Base-by-base conservation (phyloP, 2,888 invertebrate genomes). In the Malthinus seriepunctatus region DNA sequence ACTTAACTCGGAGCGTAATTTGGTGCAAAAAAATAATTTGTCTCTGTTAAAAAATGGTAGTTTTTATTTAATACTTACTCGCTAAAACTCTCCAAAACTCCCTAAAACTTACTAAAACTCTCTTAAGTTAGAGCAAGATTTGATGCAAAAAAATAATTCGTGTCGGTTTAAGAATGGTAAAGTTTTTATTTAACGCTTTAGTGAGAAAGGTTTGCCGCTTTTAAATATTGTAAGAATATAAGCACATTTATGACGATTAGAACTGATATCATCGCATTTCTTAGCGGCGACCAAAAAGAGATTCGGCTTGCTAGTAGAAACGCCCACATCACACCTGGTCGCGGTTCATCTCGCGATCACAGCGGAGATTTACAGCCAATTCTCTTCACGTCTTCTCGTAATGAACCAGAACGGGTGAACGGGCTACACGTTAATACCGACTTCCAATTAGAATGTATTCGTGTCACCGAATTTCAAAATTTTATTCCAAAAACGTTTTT, bases 241-340 rank as follows among this genome's bases (percentile, higher is more conserved):
- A 39, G 47, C 37, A 23, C 54, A 56, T 60, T 60, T 60, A 60
- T 56, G 60, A 60, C 60, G 47, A 56, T 60, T 60, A 56, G 48
- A 56, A 56, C 51, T 63, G 63, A 67, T 67, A 66, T 61, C 64
- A 67, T 67, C 66, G 61, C 60, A 59, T 56, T 60, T 59, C 38
- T 51, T 34, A 67, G 67, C 67, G 67, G 67, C 65, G 63, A 62
- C 66, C 64, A 66, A 67, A 70, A 67, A 70, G 67, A 66, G 66
- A 68, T 66, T 67, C 60, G 62, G 63, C 63, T 68, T 63, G 67
- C 64, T 67, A 64, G 65, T 62, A 59, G 69, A 55, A 66, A 67
- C 70, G 70, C 70, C 70, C 62, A 69, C 70, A 68, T 70, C 65
- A 70, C 69, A 70, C 68, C 68, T 70, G 68, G 67, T 65, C 66